phyloP scores from a whole-genome alignment of 2,113 vertebrate genomes.

The Diglossa brunneiventris region DNA sequence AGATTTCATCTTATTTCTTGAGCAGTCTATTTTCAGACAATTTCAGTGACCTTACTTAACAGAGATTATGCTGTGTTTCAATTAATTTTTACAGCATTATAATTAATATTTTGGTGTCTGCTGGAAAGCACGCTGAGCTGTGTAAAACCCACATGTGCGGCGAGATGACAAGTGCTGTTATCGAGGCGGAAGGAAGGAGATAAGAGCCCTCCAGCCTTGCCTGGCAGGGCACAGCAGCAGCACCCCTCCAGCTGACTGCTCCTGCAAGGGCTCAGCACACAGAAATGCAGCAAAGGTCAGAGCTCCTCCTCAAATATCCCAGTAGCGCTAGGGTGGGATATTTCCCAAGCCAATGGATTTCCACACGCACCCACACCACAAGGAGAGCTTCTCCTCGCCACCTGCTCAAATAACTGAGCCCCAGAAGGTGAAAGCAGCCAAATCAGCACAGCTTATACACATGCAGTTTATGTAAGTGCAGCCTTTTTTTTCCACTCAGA shows the following conservation, averaged over 20 bases:
- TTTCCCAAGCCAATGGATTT: not conserved
- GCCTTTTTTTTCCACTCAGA: too few relatives aligned
- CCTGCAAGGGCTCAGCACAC: fast-evolving
- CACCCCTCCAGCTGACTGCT: not conserved
- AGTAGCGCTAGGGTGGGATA: fast-evolving
- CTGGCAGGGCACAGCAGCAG: not conserved
- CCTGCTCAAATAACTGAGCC: not conserved
- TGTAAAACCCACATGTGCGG: not conserved
- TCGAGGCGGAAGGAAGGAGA: not conserved
- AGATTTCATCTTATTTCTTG: slow-evolving; percentile 46
- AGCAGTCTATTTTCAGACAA: slow-evolving; percentile 47
- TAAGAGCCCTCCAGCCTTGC: slow-evolving; percentile 23
- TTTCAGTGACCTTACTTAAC: slow-evolving; percentile 58
- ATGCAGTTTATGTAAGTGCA: not conserved
- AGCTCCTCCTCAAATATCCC: not conserved
- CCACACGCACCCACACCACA: not conserved
- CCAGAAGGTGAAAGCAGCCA: not conserved
- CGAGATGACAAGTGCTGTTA: slow-evolving; percentile 35
- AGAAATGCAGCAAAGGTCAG: fast-evolving
- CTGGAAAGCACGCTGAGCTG: slow-evolving; percentile 44
- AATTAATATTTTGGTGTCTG: slow-evolving; percentile 67
- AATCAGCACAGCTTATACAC: not conserved
- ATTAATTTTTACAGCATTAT: slow-evolving; percentile 65
- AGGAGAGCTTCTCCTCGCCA: not conserved
- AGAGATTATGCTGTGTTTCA: slow-evolving; percentile 52